Conservation (phyloP, 2,888 invertebrate species). For the Parasteatoda lunata region DNA sequence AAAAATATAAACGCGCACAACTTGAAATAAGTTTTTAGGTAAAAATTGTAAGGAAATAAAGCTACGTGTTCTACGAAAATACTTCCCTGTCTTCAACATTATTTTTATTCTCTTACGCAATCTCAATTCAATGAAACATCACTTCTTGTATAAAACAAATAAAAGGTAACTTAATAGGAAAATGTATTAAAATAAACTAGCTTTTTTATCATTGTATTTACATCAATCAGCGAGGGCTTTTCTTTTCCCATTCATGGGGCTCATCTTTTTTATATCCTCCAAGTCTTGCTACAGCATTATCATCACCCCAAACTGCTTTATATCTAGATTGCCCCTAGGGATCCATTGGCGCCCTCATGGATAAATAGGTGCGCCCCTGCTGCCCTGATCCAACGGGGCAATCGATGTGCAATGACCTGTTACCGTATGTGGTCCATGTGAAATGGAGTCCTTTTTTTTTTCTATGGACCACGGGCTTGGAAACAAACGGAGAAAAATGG, state of each 20-base stretch:
- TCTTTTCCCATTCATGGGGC: constrained; percentile 15
- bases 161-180: too few relatives aligned
- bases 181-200: neutral
- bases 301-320: constrained; percentile 3
- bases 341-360: constrained; percentile 17
- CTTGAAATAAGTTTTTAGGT: too few relatives aligned
- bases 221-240: constrained; percentile 19
- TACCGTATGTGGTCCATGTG: constrained; percentile 11
- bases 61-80: too few relatives aligned
- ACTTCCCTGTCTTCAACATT: too few relatives aligned
- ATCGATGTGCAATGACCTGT: constrained; percentile 38
- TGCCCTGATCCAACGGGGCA: neutral
- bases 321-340: constrained; percentile 4
- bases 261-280: neutral
- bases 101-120: too few relatives aligned
- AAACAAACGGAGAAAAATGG: constrained; percentile 13
- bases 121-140: too few relatives aligned
- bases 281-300: neutral
- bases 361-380: constrained; percentile 19
- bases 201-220: constrained; percentile 18
- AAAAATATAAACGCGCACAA: too few relatives aligned
- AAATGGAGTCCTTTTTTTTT: neutral
- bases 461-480: neutral
- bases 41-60: too few relatives aligned
- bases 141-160: too few relatives aligned